phyloP scores from a whole-genome alignment of 2,888 invertebrate genomes.

The Lumbricus terrestris region DNA sequence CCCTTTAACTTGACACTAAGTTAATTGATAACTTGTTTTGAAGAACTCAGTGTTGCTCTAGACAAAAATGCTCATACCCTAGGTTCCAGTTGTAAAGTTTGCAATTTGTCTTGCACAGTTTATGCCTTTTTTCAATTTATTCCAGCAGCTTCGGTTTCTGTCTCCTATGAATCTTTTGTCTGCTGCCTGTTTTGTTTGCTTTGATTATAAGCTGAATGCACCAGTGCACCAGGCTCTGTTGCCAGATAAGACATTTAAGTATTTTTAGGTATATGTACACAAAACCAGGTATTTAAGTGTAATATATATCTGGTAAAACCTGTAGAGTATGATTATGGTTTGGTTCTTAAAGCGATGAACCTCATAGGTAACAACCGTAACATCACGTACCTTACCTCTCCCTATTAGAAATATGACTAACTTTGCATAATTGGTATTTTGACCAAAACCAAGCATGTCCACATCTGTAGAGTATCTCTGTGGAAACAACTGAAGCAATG shows the following conservation, averaged over 20 bases:
- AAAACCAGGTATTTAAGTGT: background rate
- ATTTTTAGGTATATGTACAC: background rate
- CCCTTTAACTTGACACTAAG: background rate
- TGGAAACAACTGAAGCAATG: background rate
- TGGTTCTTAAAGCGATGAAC: background rate
- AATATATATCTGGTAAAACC: background rate
- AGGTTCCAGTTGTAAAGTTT: background rate
- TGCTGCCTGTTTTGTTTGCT: background rate
- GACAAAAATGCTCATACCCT: background rate
- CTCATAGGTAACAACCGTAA: background rate
- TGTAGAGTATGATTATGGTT: background rate
- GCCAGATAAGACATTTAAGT: too few relatives aligned
- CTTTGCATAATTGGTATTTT: background rate
- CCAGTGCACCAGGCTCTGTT: too few relatives aligned
- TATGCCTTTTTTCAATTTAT: background rate
- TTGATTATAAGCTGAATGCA: background rate
- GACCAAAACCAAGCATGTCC: background rate
- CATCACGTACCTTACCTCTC: background rate
- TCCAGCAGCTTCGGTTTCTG: background rate
- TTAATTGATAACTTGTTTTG: background rate
- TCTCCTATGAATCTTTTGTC: background rate
- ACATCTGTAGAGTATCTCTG: background rate
- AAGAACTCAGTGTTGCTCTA: background rate
- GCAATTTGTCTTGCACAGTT: background rate
- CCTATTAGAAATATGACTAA: background rate